These are phyloP conservation scores for Drosophila oshimai DNA, from an alignment of 1,140 invertebrate species.

Conservation along the genomic window DNA sequence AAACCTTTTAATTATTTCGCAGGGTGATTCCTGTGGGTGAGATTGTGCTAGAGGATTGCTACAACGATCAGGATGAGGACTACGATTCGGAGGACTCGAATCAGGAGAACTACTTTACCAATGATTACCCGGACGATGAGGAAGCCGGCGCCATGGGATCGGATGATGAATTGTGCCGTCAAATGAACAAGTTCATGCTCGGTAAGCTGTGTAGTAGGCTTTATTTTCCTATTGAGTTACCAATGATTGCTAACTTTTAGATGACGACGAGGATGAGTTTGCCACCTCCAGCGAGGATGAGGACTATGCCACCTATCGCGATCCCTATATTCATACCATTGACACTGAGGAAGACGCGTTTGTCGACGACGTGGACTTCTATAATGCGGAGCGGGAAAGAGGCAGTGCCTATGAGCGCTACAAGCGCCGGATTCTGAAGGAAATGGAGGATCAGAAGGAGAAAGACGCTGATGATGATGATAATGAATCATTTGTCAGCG, in stretches of 20 bases:
- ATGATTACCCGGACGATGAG: slow-evolving; percentile 84
- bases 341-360: slow-evolving; percentile 77
- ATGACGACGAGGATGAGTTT: slow-evolving; percentile 65
- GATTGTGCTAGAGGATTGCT: slow-evolving; percentile 62
- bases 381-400: slow-evolving; percentile 83
- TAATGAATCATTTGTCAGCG: slow-evolving; percentile 63
- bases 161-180: slow-evolving; percentile 64
- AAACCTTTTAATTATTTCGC: neutral
- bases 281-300: slow-evolving; percentile 82
- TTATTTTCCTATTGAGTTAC: neutral
- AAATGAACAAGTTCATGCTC: slow-evolving; percentile 72
- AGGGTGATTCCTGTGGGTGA: slow-evolving; percentile 67
- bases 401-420: slow-evolving; percentile 85
- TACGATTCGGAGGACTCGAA: slow-evolving; percentile 84
- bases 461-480: slow-evolving; percentile 79
- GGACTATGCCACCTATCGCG: slow-evolving; percentile 69
- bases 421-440: slow-evolving; percentile 80
- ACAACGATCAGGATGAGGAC: slow-evolving; percentile 60
- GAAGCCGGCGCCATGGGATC: slow-evolving; percentile 60
- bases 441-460: slow-evolving; percentile 64
- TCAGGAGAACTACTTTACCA: slow-evolving; percentile 84
- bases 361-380: slow-evolving; percentile 83
- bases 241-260: slow-evolving; percentile 4
- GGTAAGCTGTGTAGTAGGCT: slow-evolving; percentile 30
- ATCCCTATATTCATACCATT: slow-evolving; percentile 82